Base-by-base conservation (phyloP, 2,797 vertebrate species). In the Pseudotriccus pelzelni region DNA sequence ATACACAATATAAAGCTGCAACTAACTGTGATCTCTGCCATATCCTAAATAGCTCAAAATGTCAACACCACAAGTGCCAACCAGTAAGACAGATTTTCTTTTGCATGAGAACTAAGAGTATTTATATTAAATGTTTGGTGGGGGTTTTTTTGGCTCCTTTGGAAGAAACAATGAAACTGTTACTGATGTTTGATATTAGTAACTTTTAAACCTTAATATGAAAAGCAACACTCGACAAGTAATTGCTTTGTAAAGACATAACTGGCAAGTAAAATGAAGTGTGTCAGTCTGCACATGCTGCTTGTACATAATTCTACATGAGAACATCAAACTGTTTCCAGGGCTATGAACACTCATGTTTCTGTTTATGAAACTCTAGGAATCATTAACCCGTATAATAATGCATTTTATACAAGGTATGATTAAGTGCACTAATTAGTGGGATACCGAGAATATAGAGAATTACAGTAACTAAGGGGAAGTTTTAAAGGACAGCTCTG, bases 401-500 rank as follows among this genome's bases (percentile, higher is more conserved):
- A 50, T 50, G 64, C 55, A 75, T 79, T 84, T 93, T 93, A 70
- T 41, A 90, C 16, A 93, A 95, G 67, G 72, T 86, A 89, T 92
- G 93, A 96, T 97, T 96, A 95, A 97, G 86, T 63, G 76, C 27
- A 47, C 39, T 94, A 97, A 97, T 95, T 95, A 97, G 59, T 47
- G 81, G 81, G 63, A 89, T 94, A 92, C 72, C 73, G 74, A 36
- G 43, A 92, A 93, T 88, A 60, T 23, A 67, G 80, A 97, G 92
- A 97, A 95, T 96, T 92, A 94, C 78, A 94, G 86, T 94, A 96
- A 97, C 93, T 96, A 91, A 79, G 84, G 50, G 74, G 85, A 95
- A 91, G 83, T 96, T 97, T 95, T 70, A 93, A 97, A 96, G 78
- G 96, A 92, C 83, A 97, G 87, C 89, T 97, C 87, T 85, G 73